A percentile compares a stretch with the other conserved stretches of the same genome.
Conservation (phyloP, 2,113 vertebrate genomes). For the Ranitomeya variabilis region DNA sequence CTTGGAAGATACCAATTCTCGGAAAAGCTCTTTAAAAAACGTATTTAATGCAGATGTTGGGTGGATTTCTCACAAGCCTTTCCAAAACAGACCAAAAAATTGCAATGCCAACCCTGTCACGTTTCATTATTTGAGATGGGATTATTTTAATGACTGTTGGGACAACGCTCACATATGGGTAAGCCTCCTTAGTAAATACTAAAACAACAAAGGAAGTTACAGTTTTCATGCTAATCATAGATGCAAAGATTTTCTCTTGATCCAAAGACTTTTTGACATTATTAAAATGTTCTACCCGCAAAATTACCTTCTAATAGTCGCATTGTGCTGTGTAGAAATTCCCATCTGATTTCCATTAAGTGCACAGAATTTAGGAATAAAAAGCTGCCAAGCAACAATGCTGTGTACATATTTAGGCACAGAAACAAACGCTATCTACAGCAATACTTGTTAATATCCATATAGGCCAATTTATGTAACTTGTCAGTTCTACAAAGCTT, state of each 20-base stretch:
- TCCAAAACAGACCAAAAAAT: conserved; percentile 6
- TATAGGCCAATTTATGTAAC: neutral
- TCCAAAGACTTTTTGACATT: neutral
- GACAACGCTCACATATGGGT: neutral
- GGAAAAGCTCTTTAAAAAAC: neutral
- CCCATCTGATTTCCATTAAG: conserved; percentile 1
- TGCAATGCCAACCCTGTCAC: conserved; percentile 2
- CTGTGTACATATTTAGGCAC: neutral
- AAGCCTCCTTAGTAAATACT: neutral
- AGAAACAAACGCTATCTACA: neutral
- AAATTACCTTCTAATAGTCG: neutral
- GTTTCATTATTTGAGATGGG: conserved; percentile 9
- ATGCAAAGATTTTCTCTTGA: neutral
- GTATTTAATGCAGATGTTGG: neutral
- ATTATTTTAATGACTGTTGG: conserved; percentile 18
- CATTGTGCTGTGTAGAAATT: neutral
- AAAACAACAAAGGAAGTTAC: neutral
- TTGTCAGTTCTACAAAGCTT: neutral
- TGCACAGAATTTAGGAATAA: neutral
- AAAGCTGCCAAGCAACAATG: neutral
- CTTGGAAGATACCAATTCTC: neutral
- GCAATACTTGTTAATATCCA: neutral
- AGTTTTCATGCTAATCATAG: neutral
- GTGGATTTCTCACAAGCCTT: neutral
- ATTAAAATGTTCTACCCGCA: neutral